A percentile compares a stretch with the other conserved stretches of the same genome.
phyloP scores from a whole-genome alignment of 2,888 invertebrate species.

The Timema podura region DNA sequence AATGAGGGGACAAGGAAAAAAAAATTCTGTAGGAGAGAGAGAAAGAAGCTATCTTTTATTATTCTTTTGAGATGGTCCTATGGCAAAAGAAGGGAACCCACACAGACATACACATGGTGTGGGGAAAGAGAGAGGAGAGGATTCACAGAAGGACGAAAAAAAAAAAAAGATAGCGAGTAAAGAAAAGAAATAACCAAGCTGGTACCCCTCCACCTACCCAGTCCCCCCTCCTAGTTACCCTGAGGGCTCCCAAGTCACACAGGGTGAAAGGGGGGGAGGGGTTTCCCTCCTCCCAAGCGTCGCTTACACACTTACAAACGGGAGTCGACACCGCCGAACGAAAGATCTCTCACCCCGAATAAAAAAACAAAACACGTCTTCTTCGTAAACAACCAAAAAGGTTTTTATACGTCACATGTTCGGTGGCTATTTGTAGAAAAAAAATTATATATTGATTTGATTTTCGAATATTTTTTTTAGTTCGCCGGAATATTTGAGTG shows the following conservation, averaged over 20 bases:
- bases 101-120: too few species aligned
- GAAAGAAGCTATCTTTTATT: too few species aligned
- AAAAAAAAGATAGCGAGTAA: conserved; percentile 14
- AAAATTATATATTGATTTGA: too few species aligned
- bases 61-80: conserved; percentile 25
- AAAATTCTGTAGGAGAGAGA: too few species aligned
- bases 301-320: conserved; percentile 27
- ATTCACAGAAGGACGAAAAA: conserved; percentile 15
- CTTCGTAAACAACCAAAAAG: too few species aligned
- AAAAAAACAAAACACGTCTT: too few species aligned
- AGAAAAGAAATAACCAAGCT: conserved; percentile 35
- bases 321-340: conserved; percentile 24
- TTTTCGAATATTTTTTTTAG: too few species aligned
- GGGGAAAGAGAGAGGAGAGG: conserved; percentile 5
- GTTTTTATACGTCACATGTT: too few species aligned
- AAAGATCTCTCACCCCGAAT: conserved; percentile 23
- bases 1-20: background rate
- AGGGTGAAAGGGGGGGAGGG: background rate
- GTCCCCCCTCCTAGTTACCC: conserved; percentile 17
- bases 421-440: too few species aligned
- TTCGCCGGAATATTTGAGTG: too few species aligned
- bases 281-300: conserved; percentile 16
- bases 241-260: conserved; percentile 28
- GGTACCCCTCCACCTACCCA: conserved; percentile 31
- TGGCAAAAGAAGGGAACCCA: too few species aligned